Evolutionary conservation across 1,140 invertebrate species (phyloP), one percentile per base, ranked within the genome.

Genomic region (Psilanteris sp.): DNA sequence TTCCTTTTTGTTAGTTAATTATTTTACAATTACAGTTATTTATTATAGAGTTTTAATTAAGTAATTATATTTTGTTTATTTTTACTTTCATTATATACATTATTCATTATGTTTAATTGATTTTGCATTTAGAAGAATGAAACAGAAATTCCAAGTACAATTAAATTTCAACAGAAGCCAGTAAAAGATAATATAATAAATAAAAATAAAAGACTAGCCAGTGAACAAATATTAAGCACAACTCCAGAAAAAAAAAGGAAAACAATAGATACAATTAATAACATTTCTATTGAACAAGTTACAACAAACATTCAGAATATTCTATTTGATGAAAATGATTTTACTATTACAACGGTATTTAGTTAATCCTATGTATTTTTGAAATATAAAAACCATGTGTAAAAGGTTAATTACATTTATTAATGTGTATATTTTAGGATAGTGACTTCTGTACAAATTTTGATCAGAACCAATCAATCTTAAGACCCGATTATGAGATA

Each of bases 301-400:
- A 57, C 37, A 14, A 43, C 11, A 26, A 43, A 44, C 7, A 57
- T 57, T 9, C 15, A 44, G 24, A 44, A 44, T 20, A 57, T 57
- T 10, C 32, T 16, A 5, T n/a, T n/a, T n/a, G n/a, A n/a, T n/a
- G n/a, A n/a, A n/a, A n/a, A n/a, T n/a, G n/a, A n/a, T n/a, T n/a
- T 54, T 18, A 27, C 14, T 4, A 16, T 44, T 6, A 26, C 16
- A 5, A 37, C 3, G 9, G 48, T 16, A n/a, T 16, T 48, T 48
- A n/a, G n/a, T n/a, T n/a, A n/a, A n/a, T n/a, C n/a, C n/a, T n/a
- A n/a, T n/a, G n/a, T n/a, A n/a, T n/a, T n/a, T n/a, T n/a, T n/a
- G n/a, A n/a, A n/a, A n/a, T n/a, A n/a, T n/a, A n/a, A n/a, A n/a
- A n/a, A n/a, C n/a, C n/a, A n/a, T n/a, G n/a, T n/a, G n/a, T n/a